Conservation (phyloP, 2,113 vertebrate species). For the Varanus salvator region DNA sequence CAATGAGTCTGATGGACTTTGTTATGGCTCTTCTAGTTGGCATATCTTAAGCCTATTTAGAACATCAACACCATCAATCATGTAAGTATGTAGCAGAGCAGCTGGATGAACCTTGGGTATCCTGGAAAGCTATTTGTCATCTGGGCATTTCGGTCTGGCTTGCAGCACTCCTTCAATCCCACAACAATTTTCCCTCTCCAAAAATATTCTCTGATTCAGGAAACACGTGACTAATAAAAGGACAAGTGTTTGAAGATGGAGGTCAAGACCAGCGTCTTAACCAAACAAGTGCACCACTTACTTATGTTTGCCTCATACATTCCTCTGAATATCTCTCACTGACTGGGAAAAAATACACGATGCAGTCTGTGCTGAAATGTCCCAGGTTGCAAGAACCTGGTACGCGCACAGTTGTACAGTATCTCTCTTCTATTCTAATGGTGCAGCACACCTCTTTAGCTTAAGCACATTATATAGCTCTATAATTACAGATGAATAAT, state of each 20-base stretch:
- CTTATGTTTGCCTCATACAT: constrained; percentile 77
- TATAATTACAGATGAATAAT: neutral
- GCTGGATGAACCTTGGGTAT: constrained; percentile 96
- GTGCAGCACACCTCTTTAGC: neutral
- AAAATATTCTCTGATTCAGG: constrained; percentile 87
- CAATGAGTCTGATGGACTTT: constrained; percentile 88
- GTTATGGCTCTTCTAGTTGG: constrained; percentile 90
- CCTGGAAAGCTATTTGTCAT: constrained; percentile 94
- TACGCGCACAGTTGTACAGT: constrained; percentile 28
- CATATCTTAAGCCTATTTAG: constrained; percentile 97
- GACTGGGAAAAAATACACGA: constrained; percentile 41
- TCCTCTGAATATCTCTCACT: constrained; percentile 67
- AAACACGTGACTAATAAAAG: constrained; percentile 87
- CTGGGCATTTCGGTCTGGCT: constrained; percentile 86
- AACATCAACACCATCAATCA: constrained; percentile 99
- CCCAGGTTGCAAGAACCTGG: constrained; percentile 38
- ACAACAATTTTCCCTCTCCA: constrained; percentile 88
- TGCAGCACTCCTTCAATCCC: constrained; percentile 83
- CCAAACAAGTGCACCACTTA: constrained; percentile 81
- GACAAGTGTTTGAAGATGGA: constrained; percentile 81
- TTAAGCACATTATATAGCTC: neutral
- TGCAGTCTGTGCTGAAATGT: constrained; percentile 54
- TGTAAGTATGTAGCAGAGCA: constrained; percentile 85
- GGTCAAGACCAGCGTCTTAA: constrained; percentile 86
- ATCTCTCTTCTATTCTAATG: constrained; percentile 51